phyloP scores from a whole-genome alignment of 2,113 vertebrate species.

The Leptocoma aspasia region DNA sequence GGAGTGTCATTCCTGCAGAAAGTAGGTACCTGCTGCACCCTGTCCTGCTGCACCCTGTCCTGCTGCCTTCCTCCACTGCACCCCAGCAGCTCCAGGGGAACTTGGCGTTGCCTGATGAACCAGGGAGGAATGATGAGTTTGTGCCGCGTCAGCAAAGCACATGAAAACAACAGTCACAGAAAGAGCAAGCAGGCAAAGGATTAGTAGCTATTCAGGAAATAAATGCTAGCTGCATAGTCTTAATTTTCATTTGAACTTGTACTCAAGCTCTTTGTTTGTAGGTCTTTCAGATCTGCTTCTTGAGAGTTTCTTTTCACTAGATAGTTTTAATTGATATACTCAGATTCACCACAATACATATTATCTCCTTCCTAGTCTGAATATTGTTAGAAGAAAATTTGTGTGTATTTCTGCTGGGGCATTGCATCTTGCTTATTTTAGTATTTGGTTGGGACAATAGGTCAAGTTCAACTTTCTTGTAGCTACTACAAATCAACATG shows the following conservation, averaged over 20 bases:
- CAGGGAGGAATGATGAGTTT: neutral
- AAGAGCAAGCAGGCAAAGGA: neutral
- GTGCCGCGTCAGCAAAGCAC: neutral
- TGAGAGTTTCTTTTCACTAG: rapidly evolving
- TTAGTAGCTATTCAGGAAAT: neutral
- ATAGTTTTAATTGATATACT: neutral
- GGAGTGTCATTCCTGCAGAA: conserved; percentile 88
- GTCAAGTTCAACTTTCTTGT: neutral
- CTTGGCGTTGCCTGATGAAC: rapidly evolving
- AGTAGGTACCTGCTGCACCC: conserved; percentile 75
- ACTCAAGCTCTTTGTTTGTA: neutral
- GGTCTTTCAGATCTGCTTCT: neutral
- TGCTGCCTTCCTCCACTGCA: neutral
- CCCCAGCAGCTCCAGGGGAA: neutral
- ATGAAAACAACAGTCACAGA: neutral
- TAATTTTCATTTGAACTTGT: neutral
- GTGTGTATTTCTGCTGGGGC: neutral
- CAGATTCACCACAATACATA: neutral
- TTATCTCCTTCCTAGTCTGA: neutral
- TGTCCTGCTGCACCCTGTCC: neutral
- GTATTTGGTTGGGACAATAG: neutral
- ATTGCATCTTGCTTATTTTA: neutral
- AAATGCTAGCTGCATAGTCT: neutral
- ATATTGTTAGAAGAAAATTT: neutral
- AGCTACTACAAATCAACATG: neutral